Evolutionary conservation across 1,140 invertebrate genomes (phyloP).

Genomic region (Drosophila guanche): DNA sequence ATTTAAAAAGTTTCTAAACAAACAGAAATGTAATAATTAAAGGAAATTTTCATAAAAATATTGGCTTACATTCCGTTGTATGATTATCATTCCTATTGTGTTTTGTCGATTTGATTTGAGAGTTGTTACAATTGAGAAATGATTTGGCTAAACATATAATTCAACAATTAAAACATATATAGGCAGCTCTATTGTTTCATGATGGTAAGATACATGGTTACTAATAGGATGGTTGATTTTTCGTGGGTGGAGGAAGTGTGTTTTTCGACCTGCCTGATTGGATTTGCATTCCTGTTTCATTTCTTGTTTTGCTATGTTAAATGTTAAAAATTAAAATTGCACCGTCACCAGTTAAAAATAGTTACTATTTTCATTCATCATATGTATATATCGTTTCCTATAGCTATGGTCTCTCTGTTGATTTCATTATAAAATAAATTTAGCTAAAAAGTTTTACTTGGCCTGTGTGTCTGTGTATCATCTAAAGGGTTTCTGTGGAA

Average conservation of each 20-base stretch:
- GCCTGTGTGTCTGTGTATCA: slow-evolving; percentile 48
- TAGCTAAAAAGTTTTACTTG: slow-evolving; percentile 81
- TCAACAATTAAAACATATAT: slow-evolving; percentile 51
- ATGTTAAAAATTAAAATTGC: slow-evolving; percentile 77
- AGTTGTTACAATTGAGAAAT: slow-evolving; percentile 59
- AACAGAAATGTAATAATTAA: slow-evolving; percentile 61
- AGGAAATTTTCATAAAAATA: slow-evolving; percentile 45
- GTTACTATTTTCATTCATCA: slow-evolving; percentile 56
- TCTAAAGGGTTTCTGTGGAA: slow-evolving; percentile 34
- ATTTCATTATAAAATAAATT: slow-evolving; percentile 68
- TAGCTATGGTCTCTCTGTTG: slow-evolving; percentile 49
- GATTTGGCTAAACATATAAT: slow-evolving; percentile 71
- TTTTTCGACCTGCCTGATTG: slow-evolving; percentile 45
- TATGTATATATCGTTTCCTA: slow-evolving; percentile 53
- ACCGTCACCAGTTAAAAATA: slow-evolving; percentile 74
- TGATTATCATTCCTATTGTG: slow-evolving; percentile 31
- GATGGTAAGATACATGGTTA: slow-evolving; percentile 12
- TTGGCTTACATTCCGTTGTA: slow-evolving; percentile 52
- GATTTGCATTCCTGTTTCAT: slow-evolving; percentile 26
- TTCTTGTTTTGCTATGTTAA: slow-evolving; percentile 37
- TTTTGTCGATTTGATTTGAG: slow-evolving; percentile 20
- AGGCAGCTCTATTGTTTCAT: slow-evolving; percentile 35
- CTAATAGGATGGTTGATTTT: slow-evolving; percentile 46
- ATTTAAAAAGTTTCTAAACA: slow-evolving; percentile 79
- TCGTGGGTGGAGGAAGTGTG: slow-evolving; percentile 21